Conservation (phyloP, 2,797 vertebrate species). For the Rousettus madagascariensis region DNA sequence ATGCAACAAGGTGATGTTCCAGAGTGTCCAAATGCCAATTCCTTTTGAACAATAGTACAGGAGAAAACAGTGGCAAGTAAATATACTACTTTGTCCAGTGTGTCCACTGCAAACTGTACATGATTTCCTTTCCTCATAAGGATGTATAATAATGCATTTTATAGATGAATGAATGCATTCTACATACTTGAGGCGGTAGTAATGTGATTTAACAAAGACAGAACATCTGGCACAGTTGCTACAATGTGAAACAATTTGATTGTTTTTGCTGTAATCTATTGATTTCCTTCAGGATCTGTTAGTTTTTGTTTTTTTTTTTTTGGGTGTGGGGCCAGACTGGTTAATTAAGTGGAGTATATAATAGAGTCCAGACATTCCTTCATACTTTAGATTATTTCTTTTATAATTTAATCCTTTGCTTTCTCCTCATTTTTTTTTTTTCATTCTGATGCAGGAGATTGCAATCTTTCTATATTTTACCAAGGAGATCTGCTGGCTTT, state of each 20-base stretch:
- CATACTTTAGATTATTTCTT: background rate
- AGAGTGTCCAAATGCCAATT: background rate
- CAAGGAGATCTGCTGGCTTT: background rate
- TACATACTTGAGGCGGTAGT: background rate
- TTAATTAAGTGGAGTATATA: background rate
- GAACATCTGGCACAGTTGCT: background rate
- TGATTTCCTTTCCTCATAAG: background rate
- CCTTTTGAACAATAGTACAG: background rate
- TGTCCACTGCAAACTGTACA: background rate
- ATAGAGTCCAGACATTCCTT: accelerated
- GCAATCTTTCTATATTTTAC: background rate
- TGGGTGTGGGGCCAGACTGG: accelerated
- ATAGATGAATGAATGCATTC: background rate
- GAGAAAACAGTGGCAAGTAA: background rate
- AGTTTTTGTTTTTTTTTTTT: background rate
- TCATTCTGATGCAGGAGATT: background rate
- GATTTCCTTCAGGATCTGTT: background rate
- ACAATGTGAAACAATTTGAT: background rate
- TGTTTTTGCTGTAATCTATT: background rate
- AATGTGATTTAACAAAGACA: background rate
- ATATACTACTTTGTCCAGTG: background rate
- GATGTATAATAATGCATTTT: background rate
- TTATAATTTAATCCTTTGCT: background rate
- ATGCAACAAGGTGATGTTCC: background rate
- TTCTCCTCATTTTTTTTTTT: background rate